Percentiles rank a stretch among this genome's conserved stretches.
These are phyloP conservation scores for Kryptopterus vitreolus DNA, from an alignment of 2,797 vertebrate genomes.

Conservation along the genomic window DNA sequence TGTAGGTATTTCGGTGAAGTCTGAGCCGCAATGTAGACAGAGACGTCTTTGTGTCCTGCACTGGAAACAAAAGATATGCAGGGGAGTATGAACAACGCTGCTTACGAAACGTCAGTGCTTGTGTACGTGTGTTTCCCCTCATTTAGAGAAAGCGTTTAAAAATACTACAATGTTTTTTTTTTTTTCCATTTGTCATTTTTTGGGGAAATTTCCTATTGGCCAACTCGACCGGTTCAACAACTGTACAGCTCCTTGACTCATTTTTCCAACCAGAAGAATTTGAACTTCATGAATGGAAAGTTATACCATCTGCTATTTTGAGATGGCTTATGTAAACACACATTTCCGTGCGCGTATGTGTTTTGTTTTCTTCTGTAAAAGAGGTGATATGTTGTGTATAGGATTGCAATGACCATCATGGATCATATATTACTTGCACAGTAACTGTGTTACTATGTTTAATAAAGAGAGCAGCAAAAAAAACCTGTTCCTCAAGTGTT, in stretches of 20 bases:
- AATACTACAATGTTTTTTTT: neutral
- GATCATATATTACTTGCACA: neutral
- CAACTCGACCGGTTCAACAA: constrained; percentile 1
- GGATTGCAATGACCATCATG: neutral
- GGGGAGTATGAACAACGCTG: too few species aligned
- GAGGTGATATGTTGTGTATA: too few species aligned
- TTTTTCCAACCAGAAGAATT: neutral
- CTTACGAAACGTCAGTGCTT: neutral
- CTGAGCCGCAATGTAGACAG: neutral
- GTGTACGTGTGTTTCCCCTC: neutral
- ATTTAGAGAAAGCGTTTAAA: neutral
- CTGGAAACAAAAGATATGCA: neutral
- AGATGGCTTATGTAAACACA: neutral
- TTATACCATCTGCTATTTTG: neutral
- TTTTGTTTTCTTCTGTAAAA: neutral
- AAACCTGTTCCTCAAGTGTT: too few species aligned
- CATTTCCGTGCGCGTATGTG: neutral
- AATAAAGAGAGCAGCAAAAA: too few species aligned
- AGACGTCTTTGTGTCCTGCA: too few species aligned
- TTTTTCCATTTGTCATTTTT: neutral
- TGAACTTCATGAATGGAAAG: neutral
- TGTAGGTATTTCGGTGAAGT: neutral
- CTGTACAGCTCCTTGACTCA: neutral
- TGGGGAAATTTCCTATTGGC: neutral
- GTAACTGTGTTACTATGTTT: neutral